Base-by-base conservation (phyloP, 2,888 invertebrate species). In the Pomacea canaliculata region DNA sequence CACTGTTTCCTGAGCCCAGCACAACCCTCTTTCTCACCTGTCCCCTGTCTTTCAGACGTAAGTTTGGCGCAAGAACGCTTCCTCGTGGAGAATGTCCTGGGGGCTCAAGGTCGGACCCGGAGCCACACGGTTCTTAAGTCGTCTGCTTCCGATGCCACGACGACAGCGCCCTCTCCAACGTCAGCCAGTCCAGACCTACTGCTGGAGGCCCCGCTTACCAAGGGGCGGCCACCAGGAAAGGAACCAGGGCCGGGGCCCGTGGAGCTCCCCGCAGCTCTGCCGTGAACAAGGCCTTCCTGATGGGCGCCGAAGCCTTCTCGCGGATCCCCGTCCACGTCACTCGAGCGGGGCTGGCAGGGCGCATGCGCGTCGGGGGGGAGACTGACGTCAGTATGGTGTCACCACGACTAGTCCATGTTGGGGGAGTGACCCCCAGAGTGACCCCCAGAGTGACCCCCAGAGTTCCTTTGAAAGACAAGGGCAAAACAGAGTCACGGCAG, bases 261-360 rank as follows among this genome's bases (percentile, higher is more conserved):
- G 19, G 10, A 63, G 27, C 27, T 12, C 4, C 12, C 63, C 63
- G 23, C 10, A 63, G 27, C 7, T 49, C 67, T 2, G 74, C 74
- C 69, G 74, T 74, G 68, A 74, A 74, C 74, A 68, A 49, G 19
- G 74, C 74, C 27, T 74, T 74, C 74, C 46, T 74, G 68, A 69
- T 74, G 69, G 69, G 74, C 68, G 74, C 74, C 16, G 74, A 74
- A 27, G 74, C 74, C 23, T 74, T 74, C 62, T 56, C 74, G 7
- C 23, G 69, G 16, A 74, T 46, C 18, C 69, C 74, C 13, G 62
- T 74, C 62, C 13, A 56, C 23, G 69, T 69, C 48, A 59, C 3
- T 8, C 60, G 59, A 13, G 18, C 9, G 27, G 13, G 37, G 23
- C 27, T 8, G 5, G 18, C 37, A 63, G 63, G 63, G 12, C 63